Evolutionary conservation across 1,140 invertebrate genomes (phyloP), one percentile per base, ranked within the genome.

Genomic region (Drosophila rhopaloa): DNA sequence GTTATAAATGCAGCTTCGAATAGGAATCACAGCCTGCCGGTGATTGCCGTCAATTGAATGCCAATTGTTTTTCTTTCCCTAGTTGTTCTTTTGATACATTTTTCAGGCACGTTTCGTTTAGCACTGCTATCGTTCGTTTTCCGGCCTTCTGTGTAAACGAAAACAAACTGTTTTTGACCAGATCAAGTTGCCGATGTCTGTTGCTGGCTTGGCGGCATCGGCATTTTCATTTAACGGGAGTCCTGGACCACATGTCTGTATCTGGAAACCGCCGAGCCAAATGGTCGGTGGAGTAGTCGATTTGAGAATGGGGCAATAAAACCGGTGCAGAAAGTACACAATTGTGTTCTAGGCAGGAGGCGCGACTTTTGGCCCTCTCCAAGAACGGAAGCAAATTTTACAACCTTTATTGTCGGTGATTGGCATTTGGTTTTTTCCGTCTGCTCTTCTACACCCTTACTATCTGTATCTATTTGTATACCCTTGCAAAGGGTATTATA

Each of bases 1-100:
- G 19, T 13, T 29, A 19, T 14, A 60, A 24, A 10, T 72, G 43
- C 68, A 60, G n/a, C 53, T 27, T 5, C 54, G 68, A 58, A 59
- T 62, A 53, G 75, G 56, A 79, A 70, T 62, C 70, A 76, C 80
- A 46, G 80, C 54, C 57, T 46, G 73, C 47, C 65, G 62, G 84
- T 76, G 81, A 84, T 80, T 84, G 76, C 72, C 76, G 65, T 84
- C 81, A 84, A 84, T 80, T 84, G 81, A 71, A 83, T 76, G 76
- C 72, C 81, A 80, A 84, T 84, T 84, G 81, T 76, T 80, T 84
- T 80, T 80, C 67, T 71, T 72, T 61, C 43, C 10, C 44, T 40
- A 43, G 47, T 62, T 80, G 62, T 62, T 81, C 61, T 76, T 76
- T 58, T 76, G 72, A 48, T 59, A 57, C 51, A 53, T 78, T 82